Evolutionary conservation across 1,140 invertebrate genomes (phyloP), one percentile per base, ranked within the genome.

Genomic region (Drosophila dunni): DNA sequence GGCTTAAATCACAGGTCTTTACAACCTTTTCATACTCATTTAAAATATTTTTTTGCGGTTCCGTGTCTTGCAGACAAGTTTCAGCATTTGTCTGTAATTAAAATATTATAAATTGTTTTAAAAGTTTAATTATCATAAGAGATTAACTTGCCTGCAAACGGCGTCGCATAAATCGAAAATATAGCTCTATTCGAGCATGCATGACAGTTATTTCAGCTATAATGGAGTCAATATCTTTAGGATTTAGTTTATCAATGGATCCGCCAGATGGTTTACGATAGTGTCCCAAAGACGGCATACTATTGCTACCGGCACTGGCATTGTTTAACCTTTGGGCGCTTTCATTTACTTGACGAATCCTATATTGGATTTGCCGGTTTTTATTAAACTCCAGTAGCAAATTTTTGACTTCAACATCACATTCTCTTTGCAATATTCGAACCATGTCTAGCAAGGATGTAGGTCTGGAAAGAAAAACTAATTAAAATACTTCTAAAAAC

Each of bases 191-290:
- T 71, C 98, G 94, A 1, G 97, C 96, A 93, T 98, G 98, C 92
- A 99, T 96, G 15, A 99, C 93, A 0, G 98, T 98, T 51, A 99
- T 94, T 93, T 99, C 98, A 13, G 95, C 96, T 46, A 99, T 94
- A 5, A 98, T 93, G 0, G 96, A 94, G 93, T 99, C 99, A 8
- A 98, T 93, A 72, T 97, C 96, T 86, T 97, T 96, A 0, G 98
- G 96, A 93, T 98, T 97, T 6, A 94, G 92, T 84, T 94, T 94
- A 72, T 95, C 94, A 15, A 93, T 86, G 65, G 92, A 93, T 42
- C 92, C 90, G 0, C 91, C 85, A 13, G 91, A 92, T n/a, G 85
- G 80, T 79, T 91, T 92, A 1, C 90, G 70, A 73, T 91, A 91
- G 65, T 90, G 91, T 15, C 91, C 89, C n/a, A 92, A 72, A 0